phyloP scores from a whole-genome alignment of 1,140 invertebrate genomes.

The Drosophila truncata region DNA sequence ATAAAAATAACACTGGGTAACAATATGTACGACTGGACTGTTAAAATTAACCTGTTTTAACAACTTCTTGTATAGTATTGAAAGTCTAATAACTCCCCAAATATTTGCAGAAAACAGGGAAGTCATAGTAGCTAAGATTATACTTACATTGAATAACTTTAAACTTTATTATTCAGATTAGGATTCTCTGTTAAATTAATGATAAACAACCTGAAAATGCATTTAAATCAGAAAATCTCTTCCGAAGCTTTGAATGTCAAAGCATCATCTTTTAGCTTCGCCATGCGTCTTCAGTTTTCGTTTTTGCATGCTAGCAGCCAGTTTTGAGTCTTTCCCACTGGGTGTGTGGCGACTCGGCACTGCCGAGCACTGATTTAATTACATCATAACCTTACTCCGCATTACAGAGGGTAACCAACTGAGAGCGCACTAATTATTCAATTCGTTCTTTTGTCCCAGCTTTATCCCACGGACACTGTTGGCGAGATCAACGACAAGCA shows the following conservation, averaged over 20 bases:
- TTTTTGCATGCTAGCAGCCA: background rate
- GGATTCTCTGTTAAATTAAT: background rate
- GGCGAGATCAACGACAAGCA: constrained; percentile 97
- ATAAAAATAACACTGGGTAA: background rate
- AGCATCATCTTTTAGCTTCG: background rate
- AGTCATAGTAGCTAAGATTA: background rate
- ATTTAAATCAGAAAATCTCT: background rate
- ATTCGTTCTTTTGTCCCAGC: constrained; percentile 38
- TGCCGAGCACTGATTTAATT: constrained; percentile 17
- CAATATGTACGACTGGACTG: background rate
- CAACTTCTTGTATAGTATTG: background rate
- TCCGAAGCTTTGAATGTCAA: background rate
- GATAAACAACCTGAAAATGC: background rate
- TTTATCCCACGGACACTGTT: constrained; percentile 88
- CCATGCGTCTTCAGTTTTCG: background rate
- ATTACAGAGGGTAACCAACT: background rate
- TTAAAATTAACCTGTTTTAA: background rate
- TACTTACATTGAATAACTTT: background rate
- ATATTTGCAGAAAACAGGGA: background rate
- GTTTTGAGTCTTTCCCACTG: background rate
- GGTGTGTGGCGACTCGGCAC: no score
- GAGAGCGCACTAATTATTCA: constrained; percentile 7
- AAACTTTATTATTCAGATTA: background rate
- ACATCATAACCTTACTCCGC: constrained; percentile 2
- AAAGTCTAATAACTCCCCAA: background rate